phyloP scores from a whole-genome alignment of 2,888 invertebrate genomes.

The Tachina fera region DNA sequence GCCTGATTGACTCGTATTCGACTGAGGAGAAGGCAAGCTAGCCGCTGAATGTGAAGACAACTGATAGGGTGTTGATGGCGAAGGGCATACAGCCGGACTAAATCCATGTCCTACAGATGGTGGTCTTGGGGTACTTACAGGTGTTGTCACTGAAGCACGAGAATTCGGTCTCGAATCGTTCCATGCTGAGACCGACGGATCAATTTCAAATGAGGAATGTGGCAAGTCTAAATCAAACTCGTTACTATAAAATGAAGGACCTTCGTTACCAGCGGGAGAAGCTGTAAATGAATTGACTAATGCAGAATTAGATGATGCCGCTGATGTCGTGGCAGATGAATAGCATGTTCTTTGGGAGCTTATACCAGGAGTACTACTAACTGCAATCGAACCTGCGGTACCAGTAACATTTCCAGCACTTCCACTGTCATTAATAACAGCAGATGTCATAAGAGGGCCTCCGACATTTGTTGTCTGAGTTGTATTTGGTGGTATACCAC shows the following conservation, averaged over 20 bases:
- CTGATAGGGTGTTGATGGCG: conserved; percentile 84
- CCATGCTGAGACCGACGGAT: conserved; percentile 80
- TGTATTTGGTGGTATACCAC: conserved; percentile 79
- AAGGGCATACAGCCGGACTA: conserved; percentile 83
- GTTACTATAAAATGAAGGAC: conserved; percentile 83
- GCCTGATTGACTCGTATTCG: conserved; percentile 80
- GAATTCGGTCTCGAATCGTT: conserved; percentile 86
- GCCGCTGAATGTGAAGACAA: conserved; percentile 81
- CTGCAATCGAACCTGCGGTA: conserved; percentile 49
- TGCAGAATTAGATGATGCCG: conserved; percentile 76
- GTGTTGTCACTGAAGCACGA: conserved; percentile 86
- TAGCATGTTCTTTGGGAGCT: conserved; percentile 72
- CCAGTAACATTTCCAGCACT: conserved; percentile 85
- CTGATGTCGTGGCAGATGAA: conserved; percentile 70
- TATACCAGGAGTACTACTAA: conserved; percentile 24
- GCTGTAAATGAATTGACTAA: conserved; percentile 81
- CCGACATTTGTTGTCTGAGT: conserved; percentile 84
- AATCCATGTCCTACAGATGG: conserved; percentile 85
- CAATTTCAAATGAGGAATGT: conserved; percentile 86
- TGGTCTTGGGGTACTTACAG: conserved; percentile 86
- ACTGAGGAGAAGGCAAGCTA: conserved; percentile 84
- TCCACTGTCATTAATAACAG: conserved; percentile 86
- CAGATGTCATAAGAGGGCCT: conserved; percentile 89
- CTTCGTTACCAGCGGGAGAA: conserved; percentile 84
- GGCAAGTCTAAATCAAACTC: conserved; percentile 87